Evolutionary conservation across 2,888 invertebrate genomes (phyloP).

Genomic region (Callimorpha dominula): DNA sequence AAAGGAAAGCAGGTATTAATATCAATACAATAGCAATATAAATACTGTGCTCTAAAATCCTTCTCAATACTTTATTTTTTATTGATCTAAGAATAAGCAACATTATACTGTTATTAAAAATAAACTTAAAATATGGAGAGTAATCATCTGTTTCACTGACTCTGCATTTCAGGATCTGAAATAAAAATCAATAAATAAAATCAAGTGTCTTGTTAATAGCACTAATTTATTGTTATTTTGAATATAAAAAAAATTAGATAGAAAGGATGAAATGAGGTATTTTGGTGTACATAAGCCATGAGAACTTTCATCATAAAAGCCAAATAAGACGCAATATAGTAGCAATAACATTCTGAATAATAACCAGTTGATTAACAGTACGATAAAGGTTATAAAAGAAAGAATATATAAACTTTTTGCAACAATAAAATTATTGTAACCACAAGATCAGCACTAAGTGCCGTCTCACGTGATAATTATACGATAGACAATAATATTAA

Average conservation of each 20-base stretch:
- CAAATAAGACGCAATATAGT: no score
- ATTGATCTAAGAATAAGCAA: constrained; percentile 65
- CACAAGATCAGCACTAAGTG: neutral
- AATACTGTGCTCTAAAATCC: constrained; percentile 77
- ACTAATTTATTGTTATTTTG: no score
- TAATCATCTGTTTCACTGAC: neutral
- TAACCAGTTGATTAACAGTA: no score
- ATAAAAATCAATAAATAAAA: constrained; percentile 3
- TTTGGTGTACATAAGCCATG: no score
- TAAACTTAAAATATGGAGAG: neutral
- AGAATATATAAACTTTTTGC: neutral
- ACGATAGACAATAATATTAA: neutral
- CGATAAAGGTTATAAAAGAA: neutral
- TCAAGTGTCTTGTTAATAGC: neutral
- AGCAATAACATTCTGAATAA: neutral
- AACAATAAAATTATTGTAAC: neutral
- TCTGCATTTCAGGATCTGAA: constrained; percentile 9
- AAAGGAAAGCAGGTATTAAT: constrained; percentile 89
- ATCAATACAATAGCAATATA: constrained; percentile 87
- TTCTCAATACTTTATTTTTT: constrained; percentile 66
- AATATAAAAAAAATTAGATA: no score
- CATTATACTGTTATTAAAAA: constrained; percentile 56
- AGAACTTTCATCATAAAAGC: neutral
- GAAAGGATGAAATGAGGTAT: no score
- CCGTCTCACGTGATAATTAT: neutral